A percentile compares a stretch with the other conserved stretches of the same genome.
phyloP scores from a whole-genome alignment of 2,888 invertebrate genomes.

The Ormyrus nitidulus region DNA sequence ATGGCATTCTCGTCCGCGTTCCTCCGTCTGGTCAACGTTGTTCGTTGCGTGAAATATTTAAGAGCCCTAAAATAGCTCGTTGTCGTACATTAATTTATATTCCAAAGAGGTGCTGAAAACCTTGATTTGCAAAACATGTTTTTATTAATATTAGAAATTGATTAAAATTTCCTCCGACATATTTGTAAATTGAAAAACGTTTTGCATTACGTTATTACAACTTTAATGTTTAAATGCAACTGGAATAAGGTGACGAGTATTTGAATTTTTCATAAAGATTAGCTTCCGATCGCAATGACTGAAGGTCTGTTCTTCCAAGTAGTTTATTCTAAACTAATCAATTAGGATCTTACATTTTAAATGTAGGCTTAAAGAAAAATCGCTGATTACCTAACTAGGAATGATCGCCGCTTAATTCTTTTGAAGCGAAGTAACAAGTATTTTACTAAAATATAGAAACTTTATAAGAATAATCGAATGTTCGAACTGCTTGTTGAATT shows the following conservation, averaged over 20 bases:
- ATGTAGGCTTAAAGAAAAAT: constrained; percentile 43
- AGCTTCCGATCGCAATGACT: constrained; percentile 60
- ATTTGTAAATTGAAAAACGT: not conserved
- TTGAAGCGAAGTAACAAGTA: not conserved
- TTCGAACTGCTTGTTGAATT: no score
- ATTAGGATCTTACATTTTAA: constrained; percentile 61
- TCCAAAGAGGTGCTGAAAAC: not conserved
- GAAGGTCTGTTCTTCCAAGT: constrained; percentile 73
- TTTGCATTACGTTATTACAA: not conserved
- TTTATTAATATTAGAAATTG: constrained; percentile 19
- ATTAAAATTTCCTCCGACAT: constrained; percentile 9
- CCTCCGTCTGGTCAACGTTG: constrained; percentile 20
- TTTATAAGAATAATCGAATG: not conserved
- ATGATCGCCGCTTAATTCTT: constrained; percentile 16
- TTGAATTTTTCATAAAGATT: constrained; percentile 9
- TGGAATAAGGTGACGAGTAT: not conserved
- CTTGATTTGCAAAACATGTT: not conserved
- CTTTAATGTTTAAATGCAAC: not conserved
- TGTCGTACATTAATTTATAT: not conserved
- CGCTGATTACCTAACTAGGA: constrained; percentile 3
- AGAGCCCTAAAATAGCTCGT: not conserved
- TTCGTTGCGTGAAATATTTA: not conserved
- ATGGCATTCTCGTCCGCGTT: constrained; percentile 43
- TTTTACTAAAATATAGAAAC: not conserved
- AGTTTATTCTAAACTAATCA: constrained; percentile 69